Conservation (phyloP, 2,888 invertebrate species). For the Dryocosmus kuriphilus region DNA sequence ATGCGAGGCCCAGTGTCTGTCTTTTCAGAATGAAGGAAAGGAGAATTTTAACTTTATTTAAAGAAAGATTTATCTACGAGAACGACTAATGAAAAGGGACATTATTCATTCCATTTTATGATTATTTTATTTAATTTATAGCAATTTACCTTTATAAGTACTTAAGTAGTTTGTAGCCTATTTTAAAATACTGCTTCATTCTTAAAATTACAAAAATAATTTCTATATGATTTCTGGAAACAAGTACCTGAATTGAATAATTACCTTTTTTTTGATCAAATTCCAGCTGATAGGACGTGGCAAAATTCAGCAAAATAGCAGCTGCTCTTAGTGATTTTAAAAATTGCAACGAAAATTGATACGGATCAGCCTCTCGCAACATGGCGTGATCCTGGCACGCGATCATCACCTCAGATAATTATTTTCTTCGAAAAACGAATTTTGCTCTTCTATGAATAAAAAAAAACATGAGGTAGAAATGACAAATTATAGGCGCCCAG, state of each 20-base stretch:
- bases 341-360: conserved; percentile 61
- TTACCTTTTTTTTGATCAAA: no score
- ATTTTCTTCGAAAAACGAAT: conserved; percentile 56
- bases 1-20: conserved; percentile 21
- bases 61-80: neutral
- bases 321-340: conserved; percentile 68
- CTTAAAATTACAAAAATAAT: no score
- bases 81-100: neutral
- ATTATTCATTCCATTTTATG: no score
- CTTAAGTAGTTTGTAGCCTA: no score
- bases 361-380: conserved; percentile 53
- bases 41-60: neutral
- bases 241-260: no score
- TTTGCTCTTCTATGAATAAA: neutral
- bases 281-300: neutral
- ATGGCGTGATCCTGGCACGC: conserved; percentile 71
- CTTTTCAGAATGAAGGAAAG: conserved; percentile 45
- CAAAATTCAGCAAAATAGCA: conserved; percentile 49
- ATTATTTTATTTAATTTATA: no score
- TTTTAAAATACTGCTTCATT: no score
- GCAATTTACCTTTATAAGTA: no score
- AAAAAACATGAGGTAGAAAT: conserved; percentile 33
- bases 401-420: conserved; percentile 62
- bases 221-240: no score
- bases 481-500: conserved; percentile 40